These are phyloP conservation scores for Andrena haemorrhoa DNA, from an alignment of 2,888 invertebrate genomes.

Conservation along the genomic window DNA sequence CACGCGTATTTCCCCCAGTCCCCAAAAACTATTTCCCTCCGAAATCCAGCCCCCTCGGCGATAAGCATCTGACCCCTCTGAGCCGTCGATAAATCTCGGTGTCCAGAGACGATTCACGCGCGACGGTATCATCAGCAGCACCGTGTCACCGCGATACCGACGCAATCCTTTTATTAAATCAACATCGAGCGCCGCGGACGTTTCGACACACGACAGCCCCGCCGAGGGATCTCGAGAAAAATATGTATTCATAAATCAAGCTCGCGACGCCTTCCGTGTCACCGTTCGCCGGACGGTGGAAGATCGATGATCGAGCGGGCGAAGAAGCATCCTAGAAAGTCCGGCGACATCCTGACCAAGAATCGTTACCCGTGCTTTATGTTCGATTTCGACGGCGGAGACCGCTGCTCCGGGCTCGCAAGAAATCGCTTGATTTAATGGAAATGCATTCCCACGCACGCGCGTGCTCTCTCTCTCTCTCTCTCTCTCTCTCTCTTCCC, in stretches of 20 bases:
- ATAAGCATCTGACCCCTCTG: neutral
- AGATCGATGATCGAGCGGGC: conserved; percentile 60
- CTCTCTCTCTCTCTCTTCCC: conserved; percentile 33
- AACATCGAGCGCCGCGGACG: conserved; percentile 10
- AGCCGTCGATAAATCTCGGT: conserved; percentile 1
- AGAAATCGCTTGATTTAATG: conserved; percentile 82
- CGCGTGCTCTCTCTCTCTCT: conserved; percentile 37
- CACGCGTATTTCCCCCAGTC: neutral
- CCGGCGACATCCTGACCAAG: conserved; percentile 77
- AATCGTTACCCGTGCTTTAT: conserved; percentile 74
- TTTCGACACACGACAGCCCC: conserved; percentile 3
- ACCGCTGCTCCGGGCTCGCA: conserved; percentile 59
- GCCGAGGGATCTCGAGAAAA: conserved; percentile 26
- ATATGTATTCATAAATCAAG: conserved; percentile 60
- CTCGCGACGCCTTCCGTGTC: conserved; percentile 58
- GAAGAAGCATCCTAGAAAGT: conserved; percentile 68
- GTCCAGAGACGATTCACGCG: neutral
- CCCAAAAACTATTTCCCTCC: neutral
- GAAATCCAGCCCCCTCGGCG: neutral
- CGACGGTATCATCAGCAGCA: conserved; percentile 3
- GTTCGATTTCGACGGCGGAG: conserved; percentile 66
- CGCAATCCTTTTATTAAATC: conserved; percentile 34
- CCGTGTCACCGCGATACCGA: conserved; percentile 5
- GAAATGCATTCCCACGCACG: conserved; percentile 83
- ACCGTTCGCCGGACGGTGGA: conserved; percentile 38